Conservation (phyloP, 2,113 vertebrate species). For the Poecilia latipinna region DNA sequence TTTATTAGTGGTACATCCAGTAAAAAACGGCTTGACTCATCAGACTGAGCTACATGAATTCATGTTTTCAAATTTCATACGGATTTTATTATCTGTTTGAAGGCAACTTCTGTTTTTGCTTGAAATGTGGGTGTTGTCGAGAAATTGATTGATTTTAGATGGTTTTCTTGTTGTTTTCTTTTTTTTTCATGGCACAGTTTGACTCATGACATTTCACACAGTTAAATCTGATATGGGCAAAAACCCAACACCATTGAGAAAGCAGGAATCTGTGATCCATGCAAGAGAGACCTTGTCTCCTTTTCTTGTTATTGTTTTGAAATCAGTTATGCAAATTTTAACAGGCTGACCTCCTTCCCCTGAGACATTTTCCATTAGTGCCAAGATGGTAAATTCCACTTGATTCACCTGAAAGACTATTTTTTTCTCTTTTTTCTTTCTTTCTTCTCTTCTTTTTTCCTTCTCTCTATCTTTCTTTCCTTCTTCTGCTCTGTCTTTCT, state of each 20-base stretch:
- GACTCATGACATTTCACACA: slow-evolving; percentile 15
- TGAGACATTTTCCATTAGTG: slow-evolving; percentile 29
- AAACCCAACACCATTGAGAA: slow-evolving; percentile 23
- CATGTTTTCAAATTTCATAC: too few species aligned
- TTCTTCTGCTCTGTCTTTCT: slow-evolving; percentile 38
- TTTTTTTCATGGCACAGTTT: slow-evolving; percentile 1
- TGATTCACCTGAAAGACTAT: slow-evolving; percentile 10
- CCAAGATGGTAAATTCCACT: slow-evolving; percentile 60
- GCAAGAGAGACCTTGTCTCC: slow-evolving; percentile 24
- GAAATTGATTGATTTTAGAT: not conserved
- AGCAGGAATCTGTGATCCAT: slow-evolving; percentile 29
- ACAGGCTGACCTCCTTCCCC: slow-evolving; percentile 44
- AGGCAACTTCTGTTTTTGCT: slow-evolving; percentile 34
- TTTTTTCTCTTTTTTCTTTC: slow-evolving; percentile 7
- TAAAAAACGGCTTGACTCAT: not conserved
- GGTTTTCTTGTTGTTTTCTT: too few species aligned
- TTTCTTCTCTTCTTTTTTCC: slow-evolving; percentile 21
- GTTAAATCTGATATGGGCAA: slow-evolving; percentile 38
- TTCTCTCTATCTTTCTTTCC: slow-evolving; percentile 51
- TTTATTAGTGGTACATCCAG: not conserved
- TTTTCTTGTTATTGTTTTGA: slow-evolving; percentile 29
- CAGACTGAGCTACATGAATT: not conserved
- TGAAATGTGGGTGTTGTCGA: slow-evolving; percentile 17
- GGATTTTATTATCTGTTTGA: not conserved
- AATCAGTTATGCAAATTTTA: slow-evolving; percentile 73